Conservation (phyloP, 2,113 vertebrate genomes). For the Promerops cafer region DNA sequence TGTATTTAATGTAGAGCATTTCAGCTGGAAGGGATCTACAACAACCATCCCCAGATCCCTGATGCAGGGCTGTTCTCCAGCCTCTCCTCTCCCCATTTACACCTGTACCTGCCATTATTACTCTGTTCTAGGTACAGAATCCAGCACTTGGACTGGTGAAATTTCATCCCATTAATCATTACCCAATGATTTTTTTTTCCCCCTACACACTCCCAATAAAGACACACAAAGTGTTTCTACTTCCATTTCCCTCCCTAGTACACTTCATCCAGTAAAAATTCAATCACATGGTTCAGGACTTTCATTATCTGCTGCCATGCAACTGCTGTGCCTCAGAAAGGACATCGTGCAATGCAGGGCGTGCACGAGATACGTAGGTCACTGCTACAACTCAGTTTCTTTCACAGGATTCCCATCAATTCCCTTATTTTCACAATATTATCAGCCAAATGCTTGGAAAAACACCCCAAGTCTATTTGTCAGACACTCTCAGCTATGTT, state of each 20-base stretch:
- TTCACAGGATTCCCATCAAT: background rate
- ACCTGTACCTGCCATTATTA: background rate
- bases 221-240: background rate
- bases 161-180: background rate
- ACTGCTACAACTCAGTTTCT: background rate
- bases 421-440: background rate
- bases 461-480: background rate
- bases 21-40: background rate
- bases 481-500: background rate
- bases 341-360: background rate
- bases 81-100: background rate
- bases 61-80: background rate
- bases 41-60: background rate
- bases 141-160: background rate
- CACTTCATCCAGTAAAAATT: conserved; percentile 69
- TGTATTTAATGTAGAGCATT: background rate
- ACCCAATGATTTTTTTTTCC: background rate
- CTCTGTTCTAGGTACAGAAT: background rate
- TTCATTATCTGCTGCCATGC: conserved; percentile 70
- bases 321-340: conserved; percentile 46
- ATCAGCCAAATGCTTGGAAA: background rate
- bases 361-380: background rate
- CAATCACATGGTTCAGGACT: conserved; percentile 74
- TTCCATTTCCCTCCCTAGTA: background rate
- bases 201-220: background rate